Base-by-base conservation (phyloP, 2,113 vertebrate species). In the Telmatochromis bifrenatus region DNA sequence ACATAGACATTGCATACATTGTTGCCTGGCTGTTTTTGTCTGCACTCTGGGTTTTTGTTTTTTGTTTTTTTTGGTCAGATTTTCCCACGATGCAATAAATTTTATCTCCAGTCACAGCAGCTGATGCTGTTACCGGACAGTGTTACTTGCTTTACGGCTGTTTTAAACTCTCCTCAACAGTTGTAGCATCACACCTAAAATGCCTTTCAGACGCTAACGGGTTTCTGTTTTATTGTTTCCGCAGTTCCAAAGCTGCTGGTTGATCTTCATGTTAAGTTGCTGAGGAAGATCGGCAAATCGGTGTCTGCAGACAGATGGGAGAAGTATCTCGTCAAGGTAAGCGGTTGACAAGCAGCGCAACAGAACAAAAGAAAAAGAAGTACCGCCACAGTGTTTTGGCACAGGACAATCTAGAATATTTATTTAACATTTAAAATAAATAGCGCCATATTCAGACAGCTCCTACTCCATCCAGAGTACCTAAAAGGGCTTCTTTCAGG, bases 211-310 rank as follows among this genome's bases (percentile, higher is more conserved):
- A 77, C 7, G 7, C 17, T 31, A 77, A 77, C 3, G 0, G 15
- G 12, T 35, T 49, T 21, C 33, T 70, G n/a, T 26, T 60, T 45
- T 60, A 8, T 49, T 82, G 19, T 51, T 70, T 82, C 88, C 86
- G 14, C 94, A 99, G 99, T 99, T 91, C 97, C 98, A 42, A 98
- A 98, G 96, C 96, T 98, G 90, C 94, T 99, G 94, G 97, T 99
- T 73, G 99, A 99, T 89, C 98, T 99, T 88, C 99, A 99, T 26
- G 96, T 99, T 95, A 99, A 99, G 96, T 92, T 99, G 92, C 97
- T 99, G 97, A 97, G 99, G 93, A 99, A 99, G 95, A 98, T 99
- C 75, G 98, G 99, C 53, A 99, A 99, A 92, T 99, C 98, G 2
- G 98, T 99, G 93, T 97, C 98, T 4, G 97, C 97, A 87, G 99